Evolutionary conservation across 2,888 invertebrate genomes (phyloP).

Genomic region (Agrotis puta): DNA sequence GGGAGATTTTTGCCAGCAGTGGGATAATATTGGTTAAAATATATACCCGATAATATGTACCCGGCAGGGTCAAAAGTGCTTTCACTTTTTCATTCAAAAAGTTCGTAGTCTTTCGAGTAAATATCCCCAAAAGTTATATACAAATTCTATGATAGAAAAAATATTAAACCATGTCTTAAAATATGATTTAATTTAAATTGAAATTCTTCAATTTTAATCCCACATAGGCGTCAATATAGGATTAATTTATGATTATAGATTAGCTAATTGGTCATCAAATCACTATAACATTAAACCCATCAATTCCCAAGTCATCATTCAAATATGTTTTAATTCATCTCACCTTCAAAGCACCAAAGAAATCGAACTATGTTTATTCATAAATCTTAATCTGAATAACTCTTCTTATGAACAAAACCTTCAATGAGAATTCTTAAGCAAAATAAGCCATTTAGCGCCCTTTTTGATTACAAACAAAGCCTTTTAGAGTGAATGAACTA

Average conservation of each 20-base stretch:
- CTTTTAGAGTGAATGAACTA: conserved; percentile 26
- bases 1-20: too few species aligned
- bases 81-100: too few species aligned
- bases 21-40: too few species aligned
- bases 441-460: conserved; percentile 48
- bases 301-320: not conserved
- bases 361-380: conserved; percentile 53
- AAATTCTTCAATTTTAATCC: not conserved
- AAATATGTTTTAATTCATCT: conserved; percentile 23
- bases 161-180: too few species aligned
- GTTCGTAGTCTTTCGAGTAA: too few species aligned
- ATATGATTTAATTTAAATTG: too few species aligned
- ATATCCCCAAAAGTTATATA: too few species aligned
- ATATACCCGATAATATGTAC: too few species aligned
- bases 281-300: not conserved
- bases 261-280: too few species aligned
- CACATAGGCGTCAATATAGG: not conserved
- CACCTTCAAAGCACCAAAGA: conserved; percentile 29
- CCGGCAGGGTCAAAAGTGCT: too few species aligned
- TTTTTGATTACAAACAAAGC: conserved; percentile 49
- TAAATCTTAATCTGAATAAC: conserved; percentile 58
- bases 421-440: conserved; percentile 50
- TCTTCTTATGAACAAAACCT: conserved; percentile 36
- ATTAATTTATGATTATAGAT: not conserved
- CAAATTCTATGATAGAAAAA: too few species aligned